phyloP scores from a whole-genome alignment of 2,888 invertebrate genomes.

The Thelaira solivaga region DNA sequence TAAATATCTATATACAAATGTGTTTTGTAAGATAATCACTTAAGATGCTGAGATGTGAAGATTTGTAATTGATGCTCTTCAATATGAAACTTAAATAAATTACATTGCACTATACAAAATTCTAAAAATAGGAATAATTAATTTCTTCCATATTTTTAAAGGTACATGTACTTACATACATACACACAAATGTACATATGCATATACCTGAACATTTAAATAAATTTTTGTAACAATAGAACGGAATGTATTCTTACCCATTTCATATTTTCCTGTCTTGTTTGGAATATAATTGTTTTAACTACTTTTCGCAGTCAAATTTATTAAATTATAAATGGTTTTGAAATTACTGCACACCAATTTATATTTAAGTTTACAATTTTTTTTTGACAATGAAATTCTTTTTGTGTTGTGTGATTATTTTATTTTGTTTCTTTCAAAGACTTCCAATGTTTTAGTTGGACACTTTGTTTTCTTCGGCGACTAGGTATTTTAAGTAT shows the following conservation, averaged over 20 bases:
- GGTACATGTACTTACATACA: not conserved
- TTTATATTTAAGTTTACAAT: not conserved
- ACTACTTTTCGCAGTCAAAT: not conserved
- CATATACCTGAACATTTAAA: no score
- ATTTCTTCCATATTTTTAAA: no score
- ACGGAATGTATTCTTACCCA: slow-evolving; percentile 56
- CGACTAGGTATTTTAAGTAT: not conserved
- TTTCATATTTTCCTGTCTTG: slow-evolving; percentile 58
- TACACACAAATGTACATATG: not conserved
- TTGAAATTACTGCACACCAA: not conserved
- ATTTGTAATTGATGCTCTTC: no score
- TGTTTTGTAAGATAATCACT: no score
- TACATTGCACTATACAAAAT: no score
- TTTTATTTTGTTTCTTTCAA: no score
- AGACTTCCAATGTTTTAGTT: not conserved
- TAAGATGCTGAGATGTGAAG: no score
- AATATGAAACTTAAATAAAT: no score
- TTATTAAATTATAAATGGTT: not conserved
- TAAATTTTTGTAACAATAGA: not conserved
- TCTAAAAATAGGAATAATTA: no score
- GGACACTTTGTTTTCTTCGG: not conserved
- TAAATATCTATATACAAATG: no score
- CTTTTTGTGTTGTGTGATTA: not conserved
- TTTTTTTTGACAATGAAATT: not conserved
- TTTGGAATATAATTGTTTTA: slow-evolving; percentile 11